Percentiles rank a stretch among this genome's conserved stretches.
Conservation (phyloP, 2,113 vertebrate genomes). For the Catharus fuscescens region DNA sequence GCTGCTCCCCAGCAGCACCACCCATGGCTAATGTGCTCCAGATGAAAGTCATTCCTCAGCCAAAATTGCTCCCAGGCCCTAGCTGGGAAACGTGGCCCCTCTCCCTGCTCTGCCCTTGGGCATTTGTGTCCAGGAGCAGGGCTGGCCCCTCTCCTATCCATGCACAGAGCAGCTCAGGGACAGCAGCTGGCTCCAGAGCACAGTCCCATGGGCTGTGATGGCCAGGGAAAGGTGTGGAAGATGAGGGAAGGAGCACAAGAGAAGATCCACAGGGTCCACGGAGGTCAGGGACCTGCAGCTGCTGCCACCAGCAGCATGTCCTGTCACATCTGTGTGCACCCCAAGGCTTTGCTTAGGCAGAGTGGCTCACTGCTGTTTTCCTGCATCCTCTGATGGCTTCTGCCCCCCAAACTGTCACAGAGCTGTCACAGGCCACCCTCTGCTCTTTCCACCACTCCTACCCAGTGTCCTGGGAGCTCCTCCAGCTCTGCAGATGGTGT, state of each 20-base stretch:
- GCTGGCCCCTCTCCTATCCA: accelerated
- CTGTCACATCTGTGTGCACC: accelerated
- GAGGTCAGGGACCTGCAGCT: neutral
- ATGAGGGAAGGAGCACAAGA: neutral
- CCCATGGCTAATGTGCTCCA: constrained; percentile 48
- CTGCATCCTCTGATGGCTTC: neutral
- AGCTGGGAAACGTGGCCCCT: neutral
- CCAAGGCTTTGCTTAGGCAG: neutral
- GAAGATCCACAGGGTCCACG: neutral
- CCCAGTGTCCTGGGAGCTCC: neutral
- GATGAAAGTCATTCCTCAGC: neutral
- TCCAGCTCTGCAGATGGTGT: neutral
- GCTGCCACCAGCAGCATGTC: neutral
- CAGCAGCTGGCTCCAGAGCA: neutral
- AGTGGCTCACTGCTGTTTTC: neutral
- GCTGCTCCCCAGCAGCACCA: constrained; percentile 29
- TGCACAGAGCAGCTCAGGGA: accelerated
- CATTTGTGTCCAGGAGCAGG: neutral
- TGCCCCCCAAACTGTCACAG: neutral
- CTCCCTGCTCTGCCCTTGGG: neutral
- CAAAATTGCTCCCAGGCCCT: constrained; percentile 5
- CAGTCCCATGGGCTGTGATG: accelerated
- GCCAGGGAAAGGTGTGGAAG: accelerated
- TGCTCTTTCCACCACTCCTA: neutral
- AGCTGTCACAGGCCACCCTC: neutral